Evolutionary conservation across 2,888 invertebrate species (phyloP).

Genomic region (Sipha maydis): DNA sequence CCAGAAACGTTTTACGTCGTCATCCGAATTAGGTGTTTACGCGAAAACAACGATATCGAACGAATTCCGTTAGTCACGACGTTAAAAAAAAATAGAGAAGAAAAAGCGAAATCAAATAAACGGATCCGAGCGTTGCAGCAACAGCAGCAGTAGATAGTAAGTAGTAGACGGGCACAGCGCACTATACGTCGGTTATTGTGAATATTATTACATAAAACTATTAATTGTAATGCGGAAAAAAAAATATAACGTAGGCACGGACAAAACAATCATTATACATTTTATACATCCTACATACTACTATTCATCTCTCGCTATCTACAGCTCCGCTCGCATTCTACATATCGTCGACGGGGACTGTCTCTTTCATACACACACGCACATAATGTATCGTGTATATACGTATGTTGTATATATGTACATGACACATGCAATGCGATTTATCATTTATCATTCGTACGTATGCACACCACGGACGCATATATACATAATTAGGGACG

Average conservation of each 20-base stretch:
- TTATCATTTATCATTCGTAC: constrained; percentile 44
- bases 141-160: no score
- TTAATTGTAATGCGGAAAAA: neutral
- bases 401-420: neutral
- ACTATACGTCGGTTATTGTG: neutral
- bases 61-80: no score
- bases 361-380: constrained; percentile 17
- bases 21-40: neutral
- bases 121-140: neutral
- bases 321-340: neutral
- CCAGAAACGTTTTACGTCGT: neutral
- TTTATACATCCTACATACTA: constrained; percentile 35
- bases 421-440: constrained; percentile 46
- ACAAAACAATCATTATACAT: neutral
- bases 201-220: neutral
- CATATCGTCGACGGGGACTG: neutral
- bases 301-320: constrained; percentile 30
- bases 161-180: neutral
- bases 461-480: neutral
- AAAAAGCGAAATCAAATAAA: neutral
- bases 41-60: neutral
- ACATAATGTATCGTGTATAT: no score
- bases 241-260: constrained; percentile 34
- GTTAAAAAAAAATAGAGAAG: no score
- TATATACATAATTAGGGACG: neutral